These are phyloP conservation scores for Podarcis muralis DNA, from an alignment of 2,113 vertebrate species.

Conservation along the genomic window DNA sequence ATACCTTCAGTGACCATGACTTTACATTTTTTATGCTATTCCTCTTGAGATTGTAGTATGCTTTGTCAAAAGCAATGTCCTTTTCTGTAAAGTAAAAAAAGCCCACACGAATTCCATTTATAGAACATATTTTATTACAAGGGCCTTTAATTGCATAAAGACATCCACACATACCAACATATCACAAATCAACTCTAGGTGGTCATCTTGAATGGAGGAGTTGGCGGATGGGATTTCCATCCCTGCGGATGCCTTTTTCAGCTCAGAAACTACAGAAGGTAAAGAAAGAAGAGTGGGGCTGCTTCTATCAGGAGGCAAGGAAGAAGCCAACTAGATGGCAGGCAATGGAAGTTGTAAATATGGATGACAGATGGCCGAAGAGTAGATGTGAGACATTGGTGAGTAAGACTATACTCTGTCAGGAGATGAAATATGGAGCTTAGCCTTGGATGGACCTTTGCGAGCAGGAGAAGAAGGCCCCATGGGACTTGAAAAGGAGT, in stretches of 20 bases:
- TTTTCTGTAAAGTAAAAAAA: neutral
- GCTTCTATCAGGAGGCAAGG: neutral
- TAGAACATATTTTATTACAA: neutral
- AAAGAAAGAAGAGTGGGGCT: neutral
- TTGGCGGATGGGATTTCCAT: neutral
- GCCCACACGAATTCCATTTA: neutral
- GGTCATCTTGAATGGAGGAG: neutral
- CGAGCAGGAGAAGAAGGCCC: neutral
- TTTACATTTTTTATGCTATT: neutral
- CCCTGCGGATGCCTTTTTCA: neutral
- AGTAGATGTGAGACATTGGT: neutral
- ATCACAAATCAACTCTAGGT: neutral
- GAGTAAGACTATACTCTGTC: neutral
- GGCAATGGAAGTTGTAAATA: neutral
- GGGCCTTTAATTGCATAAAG: neutral
- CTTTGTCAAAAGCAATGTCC: neutral
- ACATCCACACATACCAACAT: neutral
- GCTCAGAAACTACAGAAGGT: neutral
- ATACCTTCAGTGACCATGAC: neutral
- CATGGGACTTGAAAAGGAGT: neutral
- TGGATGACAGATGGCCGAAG: too few species aligned
- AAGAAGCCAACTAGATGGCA: neutral
- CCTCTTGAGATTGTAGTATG: neutral
- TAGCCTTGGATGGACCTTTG: too few species aligned
- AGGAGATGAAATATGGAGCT: neutral